A percentile compares a stretch with the other conserved stretches of the same genome.
Evolutionary conservation across 2,797 vertebrate species (phyloP).

Genomic region (Poecilia gillii): DNA sequence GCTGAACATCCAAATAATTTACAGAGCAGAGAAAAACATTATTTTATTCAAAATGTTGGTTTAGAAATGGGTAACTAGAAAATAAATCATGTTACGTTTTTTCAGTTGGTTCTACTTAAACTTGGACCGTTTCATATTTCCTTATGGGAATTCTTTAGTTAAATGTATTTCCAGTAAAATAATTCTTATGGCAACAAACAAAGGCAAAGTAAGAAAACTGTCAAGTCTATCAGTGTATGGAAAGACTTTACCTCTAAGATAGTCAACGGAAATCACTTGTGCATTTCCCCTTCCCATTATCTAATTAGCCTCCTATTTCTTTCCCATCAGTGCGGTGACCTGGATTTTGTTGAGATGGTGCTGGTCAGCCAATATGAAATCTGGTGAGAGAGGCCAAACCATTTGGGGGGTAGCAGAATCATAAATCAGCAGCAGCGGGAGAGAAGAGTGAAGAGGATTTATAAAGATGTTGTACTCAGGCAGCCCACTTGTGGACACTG

Average conservation of each 20-base stretch:
- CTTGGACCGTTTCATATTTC: neutral
- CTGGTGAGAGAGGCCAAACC: conserved; percentile 75
- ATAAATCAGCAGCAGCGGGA: conserved; percentile 92
- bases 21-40: neutral
- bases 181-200: neutral
- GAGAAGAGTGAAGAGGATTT: conserved; percentile 88
- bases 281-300: conserved; percentile 88
- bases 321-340: conserved; percentile 91
- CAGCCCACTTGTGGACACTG: conserved; percentile 93
- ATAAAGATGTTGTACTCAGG: conserved; percentile 92
- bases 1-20: neutral
- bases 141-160: neutral
- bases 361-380: conserved; percentile 71
- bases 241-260: neutral
- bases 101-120: neutral
- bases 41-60: neutral
- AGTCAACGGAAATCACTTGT: conserved; percentile 69
- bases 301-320: conserved; percentile 95
- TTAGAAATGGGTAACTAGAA: neutral
- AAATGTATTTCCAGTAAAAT: neutral
- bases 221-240: neutral
- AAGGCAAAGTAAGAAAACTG: neutral
- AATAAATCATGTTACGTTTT: neutral
- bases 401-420: conserved; percentile 70
- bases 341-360: conserved; percentile 84